phyloP scores from a whole-genome alignment of 2,113 vertebrate genomes.

The Reinhardtius hippoglossoides region DNA sequence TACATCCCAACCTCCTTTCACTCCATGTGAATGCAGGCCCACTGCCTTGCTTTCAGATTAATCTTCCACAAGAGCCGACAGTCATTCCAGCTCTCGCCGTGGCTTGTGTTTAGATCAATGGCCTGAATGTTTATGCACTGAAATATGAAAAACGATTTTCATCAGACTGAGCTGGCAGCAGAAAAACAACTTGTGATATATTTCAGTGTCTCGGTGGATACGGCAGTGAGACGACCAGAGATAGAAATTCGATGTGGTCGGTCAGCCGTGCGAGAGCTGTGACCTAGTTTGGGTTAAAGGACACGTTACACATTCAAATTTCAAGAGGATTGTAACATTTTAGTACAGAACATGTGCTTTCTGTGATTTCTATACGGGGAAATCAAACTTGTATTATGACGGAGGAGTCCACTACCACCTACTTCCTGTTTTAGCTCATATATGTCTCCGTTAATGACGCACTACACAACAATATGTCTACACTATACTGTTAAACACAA shows the following conservation, averaged over 20 bases:
- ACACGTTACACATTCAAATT: background rate
- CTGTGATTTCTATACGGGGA: background rate
- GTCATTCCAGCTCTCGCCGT: background rate
- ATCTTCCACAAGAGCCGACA: background rate
- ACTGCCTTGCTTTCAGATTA: background rate
- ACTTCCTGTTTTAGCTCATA: background rate
- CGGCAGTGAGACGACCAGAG: background rate
- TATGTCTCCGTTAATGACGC: background rate
- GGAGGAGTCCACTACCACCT: background rate
- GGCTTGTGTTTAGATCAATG: slow-evolving; percentile 14
- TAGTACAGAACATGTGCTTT: background rate
- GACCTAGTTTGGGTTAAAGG: slow-evolving; percentile 3
- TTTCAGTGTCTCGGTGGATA: background rate
- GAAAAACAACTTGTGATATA: slow-evolving; percentile 10
- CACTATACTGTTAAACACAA: background rate
- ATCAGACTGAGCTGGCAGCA: slow-evolving; percentile 3
- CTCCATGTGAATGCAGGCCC: background rate
- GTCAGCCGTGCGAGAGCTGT: background rate
- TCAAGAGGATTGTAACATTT: background rate
- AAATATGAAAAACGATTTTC: slow-evolving; percentile 18
- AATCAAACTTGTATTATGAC: background rate
- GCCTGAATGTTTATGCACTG: background rate
- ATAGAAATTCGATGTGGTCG: background rate
- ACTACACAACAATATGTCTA: background rate
- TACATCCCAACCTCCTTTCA: background rate